phyloP scores from a whole-genome alignment of 2,113 vertebrate species.

The Todiramphus saurophagus region DNA sequence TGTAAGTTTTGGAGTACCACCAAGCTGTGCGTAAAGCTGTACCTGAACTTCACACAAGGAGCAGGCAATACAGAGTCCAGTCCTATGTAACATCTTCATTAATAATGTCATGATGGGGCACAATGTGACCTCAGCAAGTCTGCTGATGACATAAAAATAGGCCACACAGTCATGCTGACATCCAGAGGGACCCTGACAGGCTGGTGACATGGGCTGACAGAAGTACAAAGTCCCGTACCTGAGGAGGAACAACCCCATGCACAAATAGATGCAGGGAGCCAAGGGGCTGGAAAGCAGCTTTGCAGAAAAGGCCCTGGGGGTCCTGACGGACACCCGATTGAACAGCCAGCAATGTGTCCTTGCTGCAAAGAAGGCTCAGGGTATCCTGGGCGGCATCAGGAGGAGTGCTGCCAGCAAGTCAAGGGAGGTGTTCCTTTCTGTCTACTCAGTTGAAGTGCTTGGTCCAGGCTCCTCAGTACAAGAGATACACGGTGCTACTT shows the following conservation, averaged over 20 bases:
- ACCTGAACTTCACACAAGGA: background rate
- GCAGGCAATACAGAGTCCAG: accelerated
- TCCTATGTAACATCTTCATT: background rate
- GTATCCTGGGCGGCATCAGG: background rate
- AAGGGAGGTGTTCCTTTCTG: background rate
- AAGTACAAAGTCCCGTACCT: accelerated
- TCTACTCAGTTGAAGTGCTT: background rate
- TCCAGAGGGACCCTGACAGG: background rate
- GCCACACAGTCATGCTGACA: background rate
- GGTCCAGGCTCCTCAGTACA: background rate
- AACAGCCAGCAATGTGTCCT: background rate
- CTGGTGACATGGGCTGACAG: background rate
- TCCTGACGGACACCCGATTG: no score
- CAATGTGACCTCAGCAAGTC: background rate
- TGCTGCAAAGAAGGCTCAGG: no score
- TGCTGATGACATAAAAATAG: background rate
- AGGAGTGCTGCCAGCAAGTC: background rate
- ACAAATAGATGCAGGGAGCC: background rate
- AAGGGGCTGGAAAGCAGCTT: background rate
- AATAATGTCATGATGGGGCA: accelerated
- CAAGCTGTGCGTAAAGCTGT: accelerated
- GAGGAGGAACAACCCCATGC: background rate
- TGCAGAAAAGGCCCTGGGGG: background rate
- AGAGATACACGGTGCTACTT: no score
- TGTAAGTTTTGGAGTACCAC: background rate